phyloP scores from a whole-genome alignment of 1,140 invertebrate genomes.

The Drosophila pachea region DNA sequence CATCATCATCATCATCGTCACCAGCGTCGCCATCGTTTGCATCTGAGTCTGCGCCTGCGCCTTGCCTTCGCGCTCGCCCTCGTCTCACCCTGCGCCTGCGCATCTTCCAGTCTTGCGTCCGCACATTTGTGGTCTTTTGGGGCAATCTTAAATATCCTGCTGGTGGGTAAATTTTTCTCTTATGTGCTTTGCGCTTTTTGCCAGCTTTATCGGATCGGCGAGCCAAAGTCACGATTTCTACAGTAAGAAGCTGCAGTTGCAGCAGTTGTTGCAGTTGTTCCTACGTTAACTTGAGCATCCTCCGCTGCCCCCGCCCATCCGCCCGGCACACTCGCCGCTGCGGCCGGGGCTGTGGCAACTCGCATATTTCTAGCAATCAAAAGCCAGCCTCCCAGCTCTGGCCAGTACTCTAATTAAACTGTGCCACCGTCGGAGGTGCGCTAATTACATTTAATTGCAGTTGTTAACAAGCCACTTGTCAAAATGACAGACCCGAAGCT shows the following conservation, averaged over 20 bases:
- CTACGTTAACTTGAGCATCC: slow-evolving; percentile 12
- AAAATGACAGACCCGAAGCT: slow-evolving; percentile 31
- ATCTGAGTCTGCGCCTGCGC: slow-evolving; percentile 18
- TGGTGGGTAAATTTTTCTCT: slow-evolving; percentile 75
- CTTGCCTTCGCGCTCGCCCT: not conserved
- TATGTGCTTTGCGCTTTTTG: slow-evolving; percentile 48
- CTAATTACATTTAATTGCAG: slow-evolving; percentile 67
- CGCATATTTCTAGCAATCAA: slow-evolving; percentile 17
- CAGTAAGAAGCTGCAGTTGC: slow-evolving; percentile 51
- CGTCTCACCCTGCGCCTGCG: slow-evolving; percentile 6
- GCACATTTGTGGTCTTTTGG: slow-evolving; percentile 69
- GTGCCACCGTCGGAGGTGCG: slow-evolving; percentile 34
- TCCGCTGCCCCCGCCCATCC: not conserved
- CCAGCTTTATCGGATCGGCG: slow-evolving; percentile 70
- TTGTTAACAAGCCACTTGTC: slow-evolving; percentile 64
- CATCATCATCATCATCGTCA: slow-evolving; percentile 42
- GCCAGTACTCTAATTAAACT: slow-evolving; percentile 54
- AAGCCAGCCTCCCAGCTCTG: slow-evolving; percentile 16
- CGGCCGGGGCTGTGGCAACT: slow-evolving; percentile 5
- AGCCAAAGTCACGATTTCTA: slow-evolving; percentile 72
- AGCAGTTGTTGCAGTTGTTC: slow-evolving; percentile 46
- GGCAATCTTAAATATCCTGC: slow-evolving; percentile 76
- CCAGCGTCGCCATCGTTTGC: slow-evolving; percentile 44
- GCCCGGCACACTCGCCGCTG: slow-evolving; percentile 6
- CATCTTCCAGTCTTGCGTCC: slow-evolving; percentile 18